Percentiles rank a stretch among this genome's conserved stretches.
Conservation (phyloP, 2,888 invertebrate genomes). For the Linnaemya tessellans region DNA sequence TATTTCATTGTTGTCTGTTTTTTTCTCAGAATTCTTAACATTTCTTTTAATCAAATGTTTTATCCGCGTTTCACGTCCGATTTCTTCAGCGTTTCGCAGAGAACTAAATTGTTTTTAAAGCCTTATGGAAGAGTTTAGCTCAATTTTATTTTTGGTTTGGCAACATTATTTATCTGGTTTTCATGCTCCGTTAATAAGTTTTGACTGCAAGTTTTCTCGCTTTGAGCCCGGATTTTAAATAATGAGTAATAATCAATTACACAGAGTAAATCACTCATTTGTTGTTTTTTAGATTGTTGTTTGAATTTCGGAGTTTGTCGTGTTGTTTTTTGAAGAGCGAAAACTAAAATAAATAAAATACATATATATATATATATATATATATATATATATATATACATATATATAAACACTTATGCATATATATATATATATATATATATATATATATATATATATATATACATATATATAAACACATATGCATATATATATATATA, state of each 20-base stretch:
- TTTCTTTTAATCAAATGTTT: conserved; percentile 22
- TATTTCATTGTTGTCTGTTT: conserved; percentile 17
- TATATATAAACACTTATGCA: too few species aligned
- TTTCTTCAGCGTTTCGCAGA: conserved; percentile 80
- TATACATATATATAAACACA: too few species aligned
- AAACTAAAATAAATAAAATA: too few species aligned
- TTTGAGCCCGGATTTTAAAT: conserved; percentile 48
- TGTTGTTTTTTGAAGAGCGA: too few species aligned
- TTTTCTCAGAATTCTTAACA: conserved; percentile 28
- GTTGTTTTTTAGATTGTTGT: conserved; percentile 3
- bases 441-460: too few species aligned
- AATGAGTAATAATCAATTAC: conserved; percentile 1
- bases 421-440: too few species aligned
- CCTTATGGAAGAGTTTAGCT: conserved; percentile 80
- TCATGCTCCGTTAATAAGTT: conserved; percentile 8
- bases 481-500: too few species aligned
- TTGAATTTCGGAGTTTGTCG: not conserved
- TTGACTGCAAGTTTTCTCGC: conserved; percentile 30
- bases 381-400: too few species aligned
- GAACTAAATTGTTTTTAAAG: conserved; percentile 81
- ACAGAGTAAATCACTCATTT: conserved; percentile 30
- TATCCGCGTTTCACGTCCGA: conserved; percentile 76
- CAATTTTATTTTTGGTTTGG: conserved; percentile 69
- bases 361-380: too few species aligned
- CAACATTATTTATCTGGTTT: conserved; percentile 45